Evolutionary conservation across 2,797 vertebrate species (phyloP).

Genomic region (Oreortyx pictus): DNA sequence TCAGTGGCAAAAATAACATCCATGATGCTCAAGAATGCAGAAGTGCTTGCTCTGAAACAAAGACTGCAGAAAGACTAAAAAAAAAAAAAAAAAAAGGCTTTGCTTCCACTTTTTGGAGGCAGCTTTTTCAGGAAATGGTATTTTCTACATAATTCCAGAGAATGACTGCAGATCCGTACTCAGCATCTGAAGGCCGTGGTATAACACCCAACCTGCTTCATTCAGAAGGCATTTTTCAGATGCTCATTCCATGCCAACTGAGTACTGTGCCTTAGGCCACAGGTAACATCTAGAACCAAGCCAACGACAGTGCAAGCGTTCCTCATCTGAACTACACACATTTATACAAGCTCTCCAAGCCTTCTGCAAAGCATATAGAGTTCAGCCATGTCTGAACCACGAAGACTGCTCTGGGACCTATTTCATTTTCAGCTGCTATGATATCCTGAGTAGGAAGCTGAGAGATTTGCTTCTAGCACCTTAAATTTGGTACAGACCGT

Average conservation of each 20-base stretch:
- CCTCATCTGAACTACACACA: not conserved
- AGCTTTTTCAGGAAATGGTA: not conserved
- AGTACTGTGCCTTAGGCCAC: not conserved
- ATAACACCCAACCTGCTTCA: not conserved
- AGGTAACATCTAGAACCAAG: not conserved
- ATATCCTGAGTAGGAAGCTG: not conserved
- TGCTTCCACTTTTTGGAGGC: not conserved
- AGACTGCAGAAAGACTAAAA: not conserved
- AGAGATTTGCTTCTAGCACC: not conserved
- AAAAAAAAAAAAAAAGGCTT: not conserved
- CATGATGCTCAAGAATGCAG: not conserved
- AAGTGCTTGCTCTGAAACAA: not conserved
- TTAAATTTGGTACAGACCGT: not conserved
- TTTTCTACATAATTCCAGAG: not conserved
- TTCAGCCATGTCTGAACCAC: rapidly evolving
- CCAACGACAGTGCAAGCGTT: not conserved
- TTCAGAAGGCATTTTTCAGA: not conserved
- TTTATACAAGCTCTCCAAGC: not conserved
- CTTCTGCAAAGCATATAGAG: not conserved
- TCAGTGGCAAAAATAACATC: not conserved
- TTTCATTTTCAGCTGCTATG: not conserved
- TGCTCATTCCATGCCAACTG: not conserved
- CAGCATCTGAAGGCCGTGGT: not conserved
- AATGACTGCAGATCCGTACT: not conserved
- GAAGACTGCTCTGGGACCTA: not conserved